A percentile compares a stretch with the other conserved stretches of the same genome.
Conservation (phyloP, 2,888 invertebrate genomes). For the Elgonia sp. region DNA sequence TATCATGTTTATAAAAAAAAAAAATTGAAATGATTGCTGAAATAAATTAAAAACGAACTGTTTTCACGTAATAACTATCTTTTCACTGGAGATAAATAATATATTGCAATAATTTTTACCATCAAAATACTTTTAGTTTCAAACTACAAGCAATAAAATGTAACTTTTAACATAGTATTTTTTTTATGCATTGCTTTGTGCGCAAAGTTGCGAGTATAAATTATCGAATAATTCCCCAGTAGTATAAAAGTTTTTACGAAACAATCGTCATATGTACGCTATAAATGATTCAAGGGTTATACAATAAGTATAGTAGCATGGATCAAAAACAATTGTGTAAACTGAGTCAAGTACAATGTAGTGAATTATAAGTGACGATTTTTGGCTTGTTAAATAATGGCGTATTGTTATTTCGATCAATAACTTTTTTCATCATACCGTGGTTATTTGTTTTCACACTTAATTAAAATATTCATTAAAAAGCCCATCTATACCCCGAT, state of each 20-base stretch:
- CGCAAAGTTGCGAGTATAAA: slow-evolving; percentile 18
- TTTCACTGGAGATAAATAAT: too few relatives aligned
- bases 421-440: not conserved
- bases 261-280: slow-evolving; percentile 17
- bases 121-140: too few relatives aligned
- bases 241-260: slow-evolving; percentile 28
- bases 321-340: slow-evolving; percentile 23
- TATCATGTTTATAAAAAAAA: too few relatives aligned
- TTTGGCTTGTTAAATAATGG: not conserved
- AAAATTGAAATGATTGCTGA: too few relatives aligned
- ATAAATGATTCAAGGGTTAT: slow-evolving; percentile 32
- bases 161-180: not conserved
- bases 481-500: not conserved
- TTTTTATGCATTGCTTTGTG: not conserved
- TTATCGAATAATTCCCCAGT: slow-evolving; percentile 8
- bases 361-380: slow-evolving; percentile 4
- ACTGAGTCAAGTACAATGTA: slow-evolving; percentile 29
- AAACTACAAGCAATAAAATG: not conserved
- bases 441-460: not conserved
- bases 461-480: not conserved
- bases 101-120: too few relatives aligned
- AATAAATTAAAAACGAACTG: too few relatives aligned
- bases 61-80: too few relatives aligned
- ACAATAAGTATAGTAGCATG: slow-evolving; percentile 30
- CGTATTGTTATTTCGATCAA: not conserved